These are phyloP conservation scores for Oreochromis spilurus DNA, from an alignment of 2,113 vertebrate species.

Conservation along the genomic window DNA sequence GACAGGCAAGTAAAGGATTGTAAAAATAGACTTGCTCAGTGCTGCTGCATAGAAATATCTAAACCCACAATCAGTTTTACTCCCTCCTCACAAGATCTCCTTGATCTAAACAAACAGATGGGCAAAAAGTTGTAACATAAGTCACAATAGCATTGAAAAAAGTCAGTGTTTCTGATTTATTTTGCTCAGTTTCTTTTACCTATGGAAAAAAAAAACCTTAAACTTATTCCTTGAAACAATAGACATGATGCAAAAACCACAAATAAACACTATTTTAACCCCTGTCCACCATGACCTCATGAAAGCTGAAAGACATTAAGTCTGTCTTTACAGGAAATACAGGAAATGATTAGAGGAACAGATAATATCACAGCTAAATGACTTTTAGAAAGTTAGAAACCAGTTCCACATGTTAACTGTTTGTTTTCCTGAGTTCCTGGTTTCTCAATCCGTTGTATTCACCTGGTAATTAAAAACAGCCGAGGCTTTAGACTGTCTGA, in stretches of 20 bases:
- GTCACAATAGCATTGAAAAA: not conserved
- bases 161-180: not conserved
- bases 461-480: not conserved
- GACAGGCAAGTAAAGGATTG: conserved; percentile 8
- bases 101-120: not conserved
- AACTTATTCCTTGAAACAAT: not conserved
- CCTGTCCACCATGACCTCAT: not conserved
- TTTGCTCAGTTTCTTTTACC: not conserved
- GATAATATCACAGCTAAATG: not conserved
- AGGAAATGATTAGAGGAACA: not conserved
- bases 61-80: not conserved
- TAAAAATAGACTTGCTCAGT: not conserved
- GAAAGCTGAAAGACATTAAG: not conserved
- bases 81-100: not conserved
- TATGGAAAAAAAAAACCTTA: fast-evolving
- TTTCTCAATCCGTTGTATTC: not conserved
- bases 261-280: not conserved
- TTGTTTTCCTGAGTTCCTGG: not conserved
- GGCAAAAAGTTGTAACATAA: fast-evolving
- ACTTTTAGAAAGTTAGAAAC: not conserved
- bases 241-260: not conserved
- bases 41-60: not conserved
- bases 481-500: not conserved
- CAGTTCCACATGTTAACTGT: not conserved
- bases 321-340: not conserved